Conservation (phyloP, 2,888 invertebrate genomes). For the Cistogaster globosa region DNA sequence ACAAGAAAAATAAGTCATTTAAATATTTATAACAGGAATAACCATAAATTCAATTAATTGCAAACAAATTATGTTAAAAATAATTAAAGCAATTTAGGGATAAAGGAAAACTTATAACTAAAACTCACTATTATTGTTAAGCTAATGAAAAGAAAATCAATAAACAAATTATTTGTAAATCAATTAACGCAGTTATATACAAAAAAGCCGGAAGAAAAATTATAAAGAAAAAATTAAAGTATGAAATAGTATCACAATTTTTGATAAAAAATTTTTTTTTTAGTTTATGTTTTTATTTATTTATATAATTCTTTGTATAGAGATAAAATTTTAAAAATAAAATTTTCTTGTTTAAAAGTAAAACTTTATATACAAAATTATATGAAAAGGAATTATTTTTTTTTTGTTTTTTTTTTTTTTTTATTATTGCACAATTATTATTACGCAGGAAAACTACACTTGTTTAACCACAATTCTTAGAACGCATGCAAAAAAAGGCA, state of each 20-base stretch:
- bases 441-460: not conserved
- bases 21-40: not conserved
- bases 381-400: conserved; percentile 20
- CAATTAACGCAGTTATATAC: conserved; percentile 44
- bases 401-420: conserved; percentile 33
- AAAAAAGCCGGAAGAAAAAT: conserved; percentile 40
- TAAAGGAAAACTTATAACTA: conserved; percentile 8
- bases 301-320: not conserved
- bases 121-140: not conserved
- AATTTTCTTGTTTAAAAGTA: conserved; percentile 31
- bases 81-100: conserved; percentile 60
- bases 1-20: conserved; percentile 24
- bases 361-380: conserved; percentile 50
- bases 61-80: conserved; percentile 46
- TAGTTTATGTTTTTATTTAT: conserved; percentile 11
- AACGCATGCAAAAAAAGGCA: not conserved
- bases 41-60: conserved; percentile 15
- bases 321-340: conserved; percentile 32
- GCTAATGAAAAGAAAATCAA: conserved; percentile 6
- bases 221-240: conserved; percentile 51
- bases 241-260: conserved; percentile 72
- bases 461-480: not conserved
- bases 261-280: conserved; percentile 59
- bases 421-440: conserved; percentile 68
- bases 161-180: conserved; percentile 28